These are phyloP conservation scores for Helicolenus hilgendorfi DNA, from an alignment of 2,797 vertebrate species.

Conservation along the genomic window DNA sequence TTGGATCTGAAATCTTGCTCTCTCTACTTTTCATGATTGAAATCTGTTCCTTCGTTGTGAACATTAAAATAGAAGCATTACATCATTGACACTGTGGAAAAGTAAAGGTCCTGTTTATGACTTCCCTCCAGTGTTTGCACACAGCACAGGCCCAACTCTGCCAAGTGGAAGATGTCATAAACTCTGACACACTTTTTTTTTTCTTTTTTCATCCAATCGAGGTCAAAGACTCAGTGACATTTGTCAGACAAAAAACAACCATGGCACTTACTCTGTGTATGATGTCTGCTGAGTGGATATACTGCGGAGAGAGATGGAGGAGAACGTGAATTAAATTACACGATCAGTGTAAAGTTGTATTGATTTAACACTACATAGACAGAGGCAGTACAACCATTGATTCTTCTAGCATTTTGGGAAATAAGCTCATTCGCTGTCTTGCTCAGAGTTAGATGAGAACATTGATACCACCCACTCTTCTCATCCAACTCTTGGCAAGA, in stretches of 20 bases:
- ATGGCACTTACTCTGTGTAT: conserved; percentile 97
- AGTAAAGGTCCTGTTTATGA: conserved; percentile 41
- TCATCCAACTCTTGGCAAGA: not conserved
- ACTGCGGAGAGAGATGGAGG: conserved; percentile 86
- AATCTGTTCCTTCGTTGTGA: not conserved
- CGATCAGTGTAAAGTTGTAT: not conserved
- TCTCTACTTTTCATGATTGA: not conserved
- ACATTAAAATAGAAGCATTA: not conserved
- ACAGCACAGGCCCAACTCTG: not conserved
- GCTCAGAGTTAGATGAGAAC: not conserved
- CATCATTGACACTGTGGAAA: not conserved
- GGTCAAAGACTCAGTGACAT: conserved; percentile 12
- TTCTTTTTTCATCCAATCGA: not conserved
- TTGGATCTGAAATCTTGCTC: not conserved
- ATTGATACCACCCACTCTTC: not conserved
- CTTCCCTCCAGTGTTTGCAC: conserved; percentile 45
- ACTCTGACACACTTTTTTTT: not conserved
- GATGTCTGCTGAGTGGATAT: conserved; percentile 98
- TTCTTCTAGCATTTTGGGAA: not conserved
- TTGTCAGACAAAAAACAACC: conserved; percentile 10
- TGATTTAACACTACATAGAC: not conserved
- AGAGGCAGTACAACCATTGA: not conserved
- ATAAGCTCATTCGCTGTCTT: not conserved
- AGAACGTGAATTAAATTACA: conserved; percentile 49
- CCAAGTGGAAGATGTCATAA: conserved; percentile 19